A percentile compares a stretch with the other conserved stretches of the same genome.
phyloP scores from a whole-genome alignment of 2,888 invertebrate genomes.

The Epistrophella euchroma region DNA sequence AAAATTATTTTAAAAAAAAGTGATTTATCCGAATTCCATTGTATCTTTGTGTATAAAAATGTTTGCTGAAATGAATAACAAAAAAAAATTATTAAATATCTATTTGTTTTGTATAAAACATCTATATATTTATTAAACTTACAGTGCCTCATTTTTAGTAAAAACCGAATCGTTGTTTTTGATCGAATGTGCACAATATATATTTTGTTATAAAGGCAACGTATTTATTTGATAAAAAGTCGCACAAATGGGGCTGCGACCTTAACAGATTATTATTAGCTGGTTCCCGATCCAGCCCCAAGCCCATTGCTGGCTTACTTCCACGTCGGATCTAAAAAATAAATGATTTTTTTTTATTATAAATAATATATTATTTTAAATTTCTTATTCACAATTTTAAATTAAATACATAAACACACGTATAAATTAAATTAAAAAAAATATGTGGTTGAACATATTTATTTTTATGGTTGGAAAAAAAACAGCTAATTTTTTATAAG shows the following conservation, averaged over 20 bases:
- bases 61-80: slow-evolving; percentile 78
- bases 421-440: no score
- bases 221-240: slow-evolving; percentile 76
- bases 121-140: slow-evolving; percentile 65
- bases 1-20: slow-evolving; percentile 53
- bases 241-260: slow-evolving; percentile 78
- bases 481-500: no score
- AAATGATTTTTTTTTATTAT: no score
- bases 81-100: no score
- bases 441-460: no score
- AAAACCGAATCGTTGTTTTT: slow-evolving; percentile 78
- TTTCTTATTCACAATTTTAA: no score
- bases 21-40: slow-evolving; percentile 83
- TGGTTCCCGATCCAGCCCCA: slow-evolving; percentile 79
- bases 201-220: slow-evolving; percentile 51
- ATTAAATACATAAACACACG: no score
- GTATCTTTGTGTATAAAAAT: slow-evolving; percentile 82
- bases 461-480: no score
- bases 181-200: slow-evolving; percentile 64
- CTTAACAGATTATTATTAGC: slow-evolving; percentile 78
- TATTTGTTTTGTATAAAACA: not conserved
- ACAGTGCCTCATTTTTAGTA: slow-evolving; percentile 79
- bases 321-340: slow-evolving; percentile 77
- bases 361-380: no score
- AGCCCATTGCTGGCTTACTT: slow-evolving; percentile 79